Evolutionary conservation across 2,888 invertebrate species (phyloP), one percentile per base, ranked within the genome.

Genomic region (Ectemnius continuus): DNA sequence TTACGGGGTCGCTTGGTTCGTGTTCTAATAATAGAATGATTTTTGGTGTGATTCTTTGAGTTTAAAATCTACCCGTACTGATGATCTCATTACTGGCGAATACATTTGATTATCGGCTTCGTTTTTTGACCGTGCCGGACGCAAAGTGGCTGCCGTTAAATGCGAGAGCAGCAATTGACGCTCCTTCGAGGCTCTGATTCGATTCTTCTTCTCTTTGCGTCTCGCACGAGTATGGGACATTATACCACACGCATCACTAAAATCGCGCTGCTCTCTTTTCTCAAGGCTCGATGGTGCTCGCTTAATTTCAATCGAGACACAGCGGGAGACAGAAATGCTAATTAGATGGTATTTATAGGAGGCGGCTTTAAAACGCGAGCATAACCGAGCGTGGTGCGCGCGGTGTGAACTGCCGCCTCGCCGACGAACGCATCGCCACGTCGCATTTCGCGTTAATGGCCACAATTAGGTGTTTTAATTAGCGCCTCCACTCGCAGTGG

Each of bases 391-490:
- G 78, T 76, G 80, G 79, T 77, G 75, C 75, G 79, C 77, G 76
- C 75, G 79, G 84, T 74, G 85, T 81, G 78, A 82, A 75, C 77
- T 11, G 36, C 8, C 76, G 75, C 73, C 73, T 66, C 72, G 52
- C 75, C 61, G 61, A 79, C 73, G 36, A 71, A 80, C 76, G 80
- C 82, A 83, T 77, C 81, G 77, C 83, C 73, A 83, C 86, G 81
- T 85, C 83, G 86, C 86, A 83, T 88, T 88, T 88, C 86, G 86
- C 89, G 90, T 89, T 91, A 90, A 91, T 90, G 88, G 87, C 88
- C 88, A 89, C 91, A 90, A 90, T 91, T 90, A 90, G 88, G 89
- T 90, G 87, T 90, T 90, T 90, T 90, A 91, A 91, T 91, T 90
- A 90, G 90, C 87, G 88, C 84, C 82, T 86, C 84, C 83, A 84